These are phyloP conservation scores for Pollenia angustigena DNA, from an alignment of 2,888 invertebrate species.

Conservation along the genomic window DNA sequence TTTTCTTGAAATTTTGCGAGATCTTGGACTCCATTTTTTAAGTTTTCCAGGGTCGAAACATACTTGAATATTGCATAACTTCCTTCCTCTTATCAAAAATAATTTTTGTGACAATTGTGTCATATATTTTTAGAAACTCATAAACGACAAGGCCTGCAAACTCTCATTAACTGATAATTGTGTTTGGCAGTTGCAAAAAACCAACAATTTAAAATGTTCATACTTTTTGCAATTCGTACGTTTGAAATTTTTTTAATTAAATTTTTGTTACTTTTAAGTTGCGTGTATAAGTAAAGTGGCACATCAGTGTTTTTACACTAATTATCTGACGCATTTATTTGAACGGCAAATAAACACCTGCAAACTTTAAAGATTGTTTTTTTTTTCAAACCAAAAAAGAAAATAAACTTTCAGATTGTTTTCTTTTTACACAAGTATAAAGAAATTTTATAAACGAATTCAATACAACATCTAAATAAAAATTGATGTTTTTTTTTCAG, in stretches of 20 bases:
- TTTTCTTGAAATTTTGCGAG: too few species aligned
- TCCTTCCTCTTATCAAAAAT: too few species aligned
- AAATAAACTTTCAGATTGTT: constrained; percentile 35
- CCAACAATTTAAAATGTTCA: too few species aligned
- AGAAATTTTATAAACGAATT: not conserved
- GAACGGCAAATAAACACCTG: constrained; percentile 59
- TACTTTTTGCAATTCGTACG: not conserved
- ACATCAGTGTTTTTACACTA: constrained; percentile 22
- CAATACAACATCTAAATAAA: constrained; percentile 36
- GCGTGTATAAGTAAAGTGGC: constrained; percentile 20
- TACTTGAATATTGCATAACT: too few species aligned
- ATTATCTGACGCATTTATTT: constrained; percentile 48
- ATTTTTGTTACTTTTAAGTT: constrained; percentile 15
- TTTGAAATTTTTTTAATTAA: constrained; percentile 9
- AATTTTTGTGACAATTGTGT: too few species aligned
- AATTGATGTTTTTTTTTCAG: constrained; percentile 8
- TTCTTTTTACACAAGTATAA: not conserved
- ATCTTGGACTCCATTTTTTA: too few species aligned
- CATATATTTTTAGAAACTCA: too few species aligned
- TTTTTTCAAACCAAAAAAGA: not conserved
- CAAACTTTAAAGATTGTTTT: constrained; percentile 19
- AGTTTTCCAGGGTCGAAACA: too few species aligned
- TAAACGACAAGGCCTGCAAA: too few species aligned
- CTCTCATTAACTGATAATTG: too few species aligned
- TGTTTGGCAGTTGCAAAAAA: too few species aligned